A percentile compares a stretch with the other conserved stretches of the same genome.
Evolutionary conservation across 2,113 vertebrate species (phyloP).

Genomic region (Brachionichthys hirsutus): DNA sequence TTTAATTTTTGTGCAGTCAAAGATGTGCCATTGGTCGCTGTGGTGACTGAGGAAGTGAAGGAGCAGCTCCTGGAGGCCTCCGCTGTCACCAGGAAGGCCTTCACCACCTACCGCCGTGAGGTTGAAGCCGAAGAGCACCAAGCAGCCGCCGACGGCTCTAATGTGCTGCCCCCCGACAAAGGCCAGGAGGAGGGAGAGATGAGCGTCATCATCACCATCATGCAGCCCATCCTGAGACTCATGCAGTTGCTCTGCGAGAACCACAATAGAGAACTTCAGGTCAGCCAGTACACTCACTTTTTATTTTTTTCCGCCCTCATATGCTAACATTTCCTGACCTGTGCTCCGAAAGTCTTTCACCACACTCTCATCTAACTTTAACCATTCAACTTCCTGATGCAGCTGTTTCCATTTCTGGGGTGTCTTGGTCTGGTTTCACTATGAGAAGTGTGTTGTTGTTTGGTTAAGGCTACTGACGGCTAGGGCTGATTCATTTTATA

Average conservation of each 20-base stretch:
- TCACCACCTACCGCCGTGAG: conserved; percentile 85
- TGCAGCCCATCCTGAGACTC: conserved; percentile 96
- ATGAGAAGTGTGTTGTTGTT: conserved; percentile 50
- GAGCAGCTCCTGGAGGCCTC: conserved; percentile 95
- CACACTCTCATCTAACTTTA: conserved; percentile 2
- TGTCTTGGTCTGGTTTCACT: conserved; percentile 69
- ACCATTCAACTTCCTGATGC: conserved; percentile 50
- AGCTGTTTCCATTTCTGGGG: conserved; percentile 55
- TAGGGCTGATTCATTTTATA: conserved; percentile 41
- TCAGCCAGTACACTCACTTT: conserved; percentile 48
- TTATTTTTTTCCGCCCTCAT: not conserved
- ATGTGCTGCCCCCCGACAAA: conserved; percentile 81
- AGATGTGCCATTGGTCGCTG: conserved; percentile 76
- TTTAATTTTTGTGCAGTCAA: conserved; percentile 75
- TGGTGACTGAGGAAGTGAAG: conserved; percentile 90
- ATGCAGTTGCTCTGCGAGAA: conserved; percentile 97
- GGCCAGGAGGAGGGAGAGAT: conserved; percentile 94
- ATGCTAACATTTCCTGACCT: conserved; percentile 24
- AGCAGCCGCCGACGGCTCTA: conserved; percentile 75
- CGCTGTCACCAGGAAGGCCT: conserved; percentile 88
- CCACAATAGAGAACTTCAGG: conserved; percentile 96
- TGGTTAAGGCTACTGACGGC: conserved; percentile 28
- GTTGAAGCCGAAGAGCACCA: conserved; percentile 92
- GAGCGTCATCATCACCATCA: conserved; percentile 95
- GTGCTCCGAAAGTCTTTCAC: conserved; percentile 41